Evolutionary conservation across 2,797 vertebrate genomes (phyloP), one percentile per base, ranked within the genome.

Genomic region (Poliocrania exsul): DNA sequence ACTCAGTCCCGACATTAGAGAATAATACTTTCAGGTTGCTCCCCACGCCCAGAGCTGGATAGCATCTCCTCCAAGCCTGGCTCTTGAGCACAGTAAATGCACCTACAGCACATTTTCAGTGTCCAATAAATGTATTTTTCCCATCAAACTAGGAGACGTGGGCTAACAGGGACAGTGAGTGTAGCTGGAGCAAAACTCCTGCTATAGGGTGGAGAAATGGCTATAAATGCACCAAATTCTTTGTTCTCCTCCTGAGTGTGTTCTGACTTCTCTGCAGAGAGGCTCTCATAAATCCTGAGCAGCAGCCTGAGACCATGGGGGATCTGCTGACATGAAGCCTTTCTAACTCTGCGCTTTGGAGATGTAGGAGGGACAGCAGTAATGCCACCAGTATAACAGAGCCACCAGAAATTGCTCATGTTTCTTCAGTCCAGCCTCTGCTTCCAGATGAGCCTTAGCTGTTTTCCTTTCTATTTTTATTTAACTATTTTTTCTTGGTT

Each of bases 401-500:
- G 44, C 35, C 51, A 86, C 70, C 51, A 84, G 73, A 70, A 83
- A 49, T 49, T 46, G 54, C 42, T 86, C 14, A 54, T 2, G 1
- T 72, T 88, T 83, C 66, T 38, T 91, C 66, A 60, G 44, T 19
- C 9, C n/a, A 77, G 23, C 16, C 49, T 93, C 44, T 86, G 47
- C 47, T 93, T 95, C 71, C 67, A 88, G 67, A 91, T 71, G 87
- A 94, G 47, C 28, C 13, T 72, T 74, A 89, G 37, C 56, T 72
- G 44, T 77, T 94, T 91, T 88, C 44, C 61, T 91, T 93, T 87
- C 75, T 69, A 6, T 66, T 83, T 92, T 93, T 90, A 67, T 87
- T 93, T 81, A 79, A 84, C 67, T 86, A 9, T 75, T 93, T 93
- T 82, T 78, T 65, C 56, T 83, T 79, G 13, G 35, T 90, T 89